A percentile compares a stretch with the other conserved stretches of the same genome.
Conservation (phyloP, 2,888 invertebrate genomes). For the Trachelus tabidus region DNA sequence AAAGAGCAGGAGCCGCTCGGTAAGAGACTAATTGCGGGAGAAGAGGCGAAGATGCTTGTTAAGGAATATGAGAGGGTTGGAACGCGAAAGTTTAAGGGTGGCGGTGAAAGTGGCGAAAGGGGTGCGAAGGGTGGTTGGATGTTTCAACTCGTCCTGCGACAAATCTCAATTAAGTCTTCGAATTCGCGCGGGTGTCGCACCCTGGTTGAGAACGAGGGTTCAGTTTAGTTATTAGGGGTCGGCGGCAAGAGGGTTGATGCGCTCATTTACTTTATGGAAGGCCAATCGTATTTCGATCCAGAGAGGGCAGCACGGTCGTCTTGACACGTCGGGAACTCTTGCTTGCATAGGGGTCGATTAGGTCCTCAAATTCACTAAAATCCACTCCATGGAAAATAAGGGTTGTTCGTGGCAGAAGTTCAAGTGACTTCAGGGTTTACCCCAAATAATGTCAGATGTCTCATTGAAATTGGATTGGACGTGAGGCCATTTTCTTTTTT, state of each 20-base stretch:
- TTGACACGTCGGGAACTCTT: not conserved
- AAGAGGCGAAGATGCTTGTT: slow-evolving; percentile 12
- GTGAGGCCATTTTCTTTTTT: slow-evolving; percentile 26
- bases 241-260: not conserved
- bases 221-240: not conserved
- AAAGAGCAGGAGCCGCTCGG: slow-evolving; percentile 27
- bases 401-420: not conserved
- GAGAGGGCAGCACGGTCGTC: slow-evolving; percentile 7
- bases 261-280: slow-evolving; percentile 7
- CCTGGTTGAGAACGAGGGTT: not conserved
- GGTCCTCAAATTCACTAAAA: too few species aligned
- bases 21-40: slow-evolving; percentile 15
- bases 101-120: not conserved
- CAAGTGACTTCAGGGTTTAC: not conserved
- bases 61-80: not conserved
- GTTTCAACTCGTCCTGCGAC: not conserved
- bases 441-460: not conserved
- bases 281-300: not conserved
- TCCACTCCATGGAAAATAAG: not conserved
- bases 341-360: not conserved
- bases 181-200: not conserved
- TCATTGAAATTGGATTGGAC: slow-evolving; percentile 12
- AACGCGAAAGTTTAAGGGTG: slow-evolving; percentile 3
- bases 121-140: slow-evolving; percentile 12
- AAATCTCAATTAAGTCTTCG: slow-evolving; percentile 4